Conservation (phyloP, 2,888 invertebrate species). For the Elmis aenea region DNA sequence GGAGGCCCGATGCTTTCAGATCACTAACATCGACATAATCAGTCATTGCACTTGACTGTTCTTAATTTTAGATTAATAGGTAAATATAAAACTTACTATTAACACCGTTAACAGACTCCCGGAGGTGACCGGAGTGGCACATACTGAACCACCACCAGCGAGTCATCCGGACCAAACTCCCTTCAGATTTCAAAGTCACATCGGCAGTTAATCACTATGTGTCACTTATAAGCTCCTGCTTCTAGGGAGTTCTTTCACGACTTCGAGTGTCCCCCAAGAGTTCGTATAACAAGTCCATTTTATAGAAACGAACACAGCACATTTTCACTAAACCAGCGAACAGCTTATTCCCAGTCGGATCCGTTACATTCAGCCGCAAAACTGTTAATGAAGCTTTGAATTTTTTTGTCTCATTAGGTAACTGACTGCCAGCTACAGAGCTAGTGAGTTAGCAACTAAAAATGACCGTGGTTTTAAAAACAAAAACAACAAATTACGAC, state of each 20-base stretch:
- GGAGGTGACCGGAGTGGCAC: slow-evolving; percentile 54
- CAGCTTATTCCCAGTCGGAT: not conserved
- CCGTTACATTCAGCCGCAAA: too few species aligned
- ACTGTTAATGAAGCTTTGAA: too few species aligned
- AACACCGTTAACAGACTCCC: slow-evolving; percentile 43
- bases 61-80: slow-evolving; percentile 1
- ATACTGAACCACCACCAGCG: slow-evolving; percentile 62
- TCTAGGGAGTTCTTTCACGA: not conserved
- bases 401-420: too few species aligned
- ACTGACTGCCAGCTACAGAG: too few species aligned
- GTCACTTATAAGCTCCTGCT: not conserved
- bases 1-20: too few species aligned
- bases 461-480: too few species aligned
- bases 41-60: too few species aligned
- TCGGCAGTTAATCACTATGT: too few species aligned
- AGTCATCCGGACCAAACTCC: slow-evolving; percentile 48
- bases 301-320: not conserved
- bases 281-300: not conserved
- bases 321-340: too few species aligned
- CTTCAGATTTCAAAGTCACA: slow-evolving; percentile 9
- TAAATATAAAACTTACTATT: slow-evolving; percentile 20
- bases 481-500: too few species aligned
- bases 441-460: too few species aligned
- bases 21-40: too few species aligned
- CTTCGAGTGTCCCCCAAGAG: not conserved